Percentiles rank a stretch among this genome's conserved stretches.
phyloP scores from a whole-genome alignment of 2,888 invertebrate species.

The Osmoderma eremita region DNA sequence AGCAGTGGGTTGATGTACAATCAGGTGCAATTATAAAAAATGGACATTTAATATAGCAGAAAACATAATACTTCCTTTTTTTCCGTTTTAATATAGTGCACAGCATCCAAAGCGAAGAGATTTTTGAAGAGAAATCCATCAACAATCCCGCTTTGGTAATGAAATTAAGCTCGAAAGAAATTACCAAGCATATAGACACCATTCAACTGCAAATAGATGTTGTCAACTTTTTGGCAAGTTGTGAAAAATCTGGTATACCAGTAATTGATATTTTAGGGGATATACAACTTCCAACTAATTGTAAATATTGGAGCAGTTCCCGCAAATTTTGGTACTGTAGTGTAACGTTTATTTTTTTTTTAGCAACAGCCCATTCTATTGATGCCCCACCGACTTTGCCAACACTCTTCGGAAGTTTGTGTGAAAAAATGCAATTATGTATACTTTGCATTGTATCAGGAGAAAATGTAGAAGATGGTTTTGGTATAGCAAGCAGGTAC shows the following conservation, averaged over 20 bases:
- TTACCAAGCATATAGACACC: constrained; percentile 81
- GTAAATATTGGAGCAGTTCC: not conserved
- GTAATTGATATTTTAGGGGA: constrained; percentile 57
- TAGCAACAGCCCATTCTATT: not conserved
- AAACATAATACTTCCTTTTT: not conserved
- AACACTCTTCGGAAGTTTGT: constrained; percentile 77
- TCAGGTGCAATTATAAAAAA: constrained; percentile 52
- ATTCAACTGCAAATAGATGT: constrained; percentile 85
- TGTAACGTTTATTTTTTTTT: not conserved
- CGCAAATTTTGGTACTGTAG: not conserved
- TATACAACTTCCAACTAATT: constrained; percentile 43
- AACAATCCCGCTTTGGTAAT: constrained; percentile 71
- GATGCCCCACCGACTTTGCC: constrained; percentile 63
- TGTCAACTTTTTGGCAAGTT: constrained; percentile 75
- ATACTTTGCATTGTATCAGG: constrained; percentile 76
- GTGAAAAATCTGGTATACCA: constrained; percentile 68
- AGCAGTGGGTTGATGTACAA: constrained; percentile 67
- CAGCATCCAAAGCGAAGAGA: constrained; percentile 48
- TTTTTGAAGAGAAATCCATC: constrained; percentile 62
- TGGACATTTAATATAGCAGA: not conserved
- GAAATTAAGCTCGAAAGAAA: constrained; percentile 76
- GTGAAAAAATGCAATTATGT: constrained; percentile 76
- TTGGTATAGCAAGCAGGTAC: constrained; percentile 76
- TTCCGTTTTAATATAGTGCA: not conserved
- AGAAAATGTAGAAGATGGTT: constrained; percentile 75